Conservation (phyloP, 2,888 invertebrate species). For the Linnaemya vulpina region DNA sequence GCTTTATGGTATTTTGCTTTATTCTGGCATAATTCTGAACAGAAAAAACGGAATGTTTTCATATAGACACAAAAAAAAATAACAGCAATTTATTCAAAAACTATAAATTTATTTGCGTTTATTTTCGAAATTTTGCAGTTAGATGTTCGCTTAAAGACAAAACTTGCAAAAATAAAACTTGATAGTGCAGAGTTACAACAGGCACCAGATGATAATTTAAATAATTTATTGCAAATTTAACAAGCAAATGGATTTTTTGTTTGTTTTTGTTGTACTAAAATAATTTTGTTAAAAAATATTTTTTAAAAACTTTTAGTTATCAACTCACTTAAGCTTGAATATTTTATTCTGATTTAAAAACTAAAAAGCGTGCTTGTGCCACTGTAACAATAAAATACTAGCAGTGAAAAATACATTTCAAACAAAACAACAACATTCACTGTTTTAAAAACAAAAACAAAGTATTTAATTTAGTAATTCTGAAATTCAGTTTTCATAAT, state of each 20-base stretch:
- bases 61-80: neutral
- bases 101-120: constrained; percentile 52
- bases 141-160: constrained; percentile 37
- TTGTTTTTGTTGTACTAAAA: neutral
- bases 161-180: constrained; percentile 8
- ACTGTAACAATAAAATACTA: neutral
- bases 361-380: neutral
- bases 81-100: constrained; percentile 36
- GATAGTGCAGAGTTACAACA: constrained; percentile 23
- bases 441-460: neutral
- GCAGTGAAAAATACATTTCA: neutral
- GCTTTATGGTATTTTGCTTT: constrained; percentile 3
- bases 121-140: constrained; percentile 32
- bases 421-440: neutral
- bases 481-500: too few species aligned
- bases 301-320: neutral
- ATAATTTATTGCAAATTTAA: constrained; percentile 51
- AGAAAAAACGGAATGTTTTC: constrained; percentile 5
- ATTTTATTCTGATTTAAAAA: neutral
- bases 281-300: neutral
- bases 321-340: neutral
- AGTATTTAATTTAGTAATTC: too few species aligned
- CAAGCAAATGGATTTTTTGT: neutral
- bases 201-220: constrained; percentile 40
- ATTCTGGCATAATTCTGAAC: constrained; percentile 21